phyloP scores from a whole-genome alignment of 2,888 invertebrate species.

The Spodoptera picta region DNA sequence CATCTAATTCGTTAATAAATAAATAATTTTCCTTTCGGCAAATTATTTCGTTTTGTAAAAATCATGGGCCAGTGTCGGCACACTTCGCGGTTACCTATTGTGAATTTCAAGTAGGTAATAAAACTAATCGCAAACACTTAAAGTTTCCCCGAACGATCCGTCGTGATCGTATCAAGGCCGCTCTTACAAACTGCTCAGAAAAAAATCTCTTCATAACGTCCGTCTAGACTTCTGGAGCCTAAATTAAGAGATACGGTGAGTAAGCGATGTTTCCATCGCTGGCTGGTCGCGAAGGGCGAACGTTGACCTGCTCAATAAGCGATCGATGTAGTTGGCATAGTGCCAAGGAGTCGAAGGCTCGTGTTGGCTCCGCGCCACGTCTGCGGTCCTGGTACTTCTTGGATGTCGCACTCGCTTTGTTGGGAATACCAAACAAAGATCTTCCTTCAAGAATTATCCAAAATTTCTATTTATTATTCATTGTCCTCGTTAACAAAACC shows the following conservation, averaged over 20 bases:
- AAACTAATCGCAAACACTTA: too few species aligned
- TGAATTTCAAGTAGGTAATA: too few species aligned
- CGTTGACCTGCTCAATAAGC: slow-evolving; percentile 68
- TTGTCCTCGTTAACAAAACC: too few species aligned
- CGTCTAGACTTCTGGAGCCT: slow-evolving; percentile 9
- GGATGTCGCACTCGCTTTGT: slow-evolving; percentile 34
- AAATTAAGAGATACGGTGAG: slow-evolving; percentile 24
- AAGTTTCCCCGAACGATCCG: too few species aligned
- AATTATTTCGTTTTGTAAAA: neutral
- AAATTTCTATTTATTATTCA: neutral
- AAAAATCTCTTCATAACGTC: slow-evolving; percentile 18
- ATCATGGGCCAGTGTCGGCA: too few species aligned
- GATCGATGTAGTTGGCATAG: slow-evolving; percentile 70
- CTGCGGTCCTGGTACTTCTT: slow-evolving; percentile 51
- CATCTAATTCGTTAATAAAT: slow-evolving; percentile 5
- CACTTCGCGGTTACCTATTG: too few species aligned
- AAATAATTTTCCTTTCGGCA: neutral
- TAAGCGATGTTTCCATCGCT: slow-evolving; percentile 54
- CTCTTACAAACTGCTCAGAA: neutral
- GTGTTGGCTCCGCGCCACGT: slow-evolving; percentile 63
- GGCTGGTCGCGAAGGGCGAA: slow-evolving; percentile 58
- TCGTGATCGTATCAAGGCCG: too few species aligned
- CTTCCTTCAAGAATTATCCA: slow-evolving; percentile 18
- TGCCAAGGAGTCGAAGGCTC: slow-evolving; percentile 60
- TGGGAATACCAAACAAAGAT: slow-evolving; percentile 16